Percentiles rank a stretch among this genome's conserved stretches.
phyloP scores from a whole-genome alignment of 64 coral and sea anemone genomes.

The Pocillopora damicornis region DNA sequence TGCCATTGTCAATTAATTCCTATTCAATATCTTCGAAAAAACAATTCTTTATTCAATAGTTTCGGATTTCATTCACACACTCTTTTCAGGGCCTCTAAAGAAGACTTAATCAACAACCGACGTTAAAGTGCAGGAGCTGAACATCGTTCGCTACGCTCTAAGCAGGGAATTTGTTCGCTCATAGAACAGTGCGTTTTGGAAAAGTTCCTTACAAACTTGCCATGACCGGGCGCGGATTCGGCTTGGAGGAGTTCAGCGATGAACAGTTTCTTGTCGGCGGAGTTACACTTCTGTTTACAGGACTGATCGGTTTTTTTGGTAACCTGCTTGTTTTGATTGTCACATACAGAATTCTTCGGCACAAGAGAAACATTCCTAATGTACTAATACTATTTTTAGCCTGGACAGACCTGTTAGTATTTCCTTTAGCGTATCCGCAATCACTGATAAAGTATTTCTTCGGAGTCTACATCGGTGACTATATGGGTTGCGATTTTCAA shows the following conservation, averaged over 20 bases:
- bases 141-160: not conserved
- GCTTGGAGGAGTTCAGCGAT: conserved; percentile 72
- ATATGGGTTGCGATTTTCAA: conserved; percentile 87
- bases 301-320: conserved; percentile 75
- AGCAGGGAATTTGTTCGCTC: not conserved
- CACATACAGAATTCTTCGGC: conserved; percentile 75
- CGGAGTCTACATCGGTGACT: conserved; percentile 68
- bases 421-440: conserved; percentile 69
- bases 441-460: conserved; percentile 84
- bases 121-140: not conserved
- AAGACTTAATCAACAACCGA: too few relatives aligned
- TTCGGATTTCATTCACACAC: too few relatives aligned
- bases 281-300: conserved; percentile 64
- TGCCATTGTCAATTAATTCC: not conserved
- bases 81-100: too few relatives aligned
- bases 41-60: not conserved
- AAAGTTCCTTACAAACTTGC: not conserved
- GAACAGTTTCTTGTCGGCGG: conserved; percentile 91
- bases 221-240: conserved; percentile 84
- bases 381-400: conserved; percentile 84
- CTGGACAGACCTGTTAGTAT: conserved; percentile 76
- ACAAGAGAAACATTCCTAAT: conserved; percentile 85
- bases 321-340: conserved; percentile 73
- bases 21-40: not conserved
- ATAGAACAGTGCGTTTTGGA: not conserved